Conservation (phyloP, 2,888 invertebrate species). For the Caenorhabditis becei region DNA sequence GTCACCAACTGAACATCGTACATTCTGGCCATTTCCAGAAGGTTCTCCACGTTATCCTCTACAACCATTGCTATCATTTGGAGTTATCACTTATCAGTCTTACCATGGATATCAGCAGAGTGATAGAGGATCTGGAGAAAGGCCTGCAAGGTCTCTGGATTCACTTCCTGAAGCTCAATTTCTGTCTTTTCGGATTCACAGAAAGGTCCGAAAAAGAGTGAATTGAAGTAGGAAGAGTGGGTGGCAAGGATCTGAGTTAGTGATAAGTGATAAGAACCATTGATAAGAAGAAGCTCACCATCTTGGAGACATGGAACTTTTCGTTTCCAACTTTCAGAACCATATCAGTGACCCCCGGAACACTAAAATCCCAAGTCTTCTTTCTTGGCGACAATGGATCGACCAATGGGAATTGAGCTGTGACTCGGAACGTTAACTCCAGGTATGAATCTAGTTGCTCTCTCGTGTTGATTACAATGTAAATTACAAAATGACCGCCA, state of each 20-base stretch:
- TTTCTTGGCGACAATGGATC: too few species aligned
- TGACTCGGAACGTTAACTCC: too few species aligned
- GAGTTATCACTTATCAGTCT: neutral
- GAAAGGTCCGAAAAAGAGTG: neutral
- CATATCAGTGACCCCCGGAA: too few species aligned
- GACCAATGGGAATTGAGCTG: too few species aligned
- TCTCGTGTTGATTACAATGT: too few species aligned
- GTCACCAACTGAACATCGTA: neutral
- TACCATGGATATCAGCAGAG: neutral
- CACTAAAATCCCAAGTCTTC: too few species aligned
- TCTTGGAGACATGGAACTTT: slow-evolving; percentile 4
- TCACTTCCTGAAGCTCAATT: slow-evolving; percentile 5
- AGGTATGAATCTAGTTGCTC: too few species aligned
- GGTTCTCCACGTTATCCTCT: neutral
- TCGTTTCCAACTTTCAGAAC: neutral
- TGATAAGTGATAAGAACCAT: neutral
- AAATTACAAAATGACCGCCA: too few species aligned
- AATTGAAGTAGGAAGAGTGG: neutral
- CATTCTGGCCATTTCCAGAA: slow-evolving; percentile 9
- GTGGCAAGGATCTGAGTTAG: neutral
- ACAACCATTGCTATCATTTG: too few species aligned
- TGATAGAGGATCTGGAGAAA: neutral
- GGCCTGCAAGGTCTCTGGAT: neutral
- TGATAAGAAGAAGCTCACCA: slow-evolving; percentile 6
- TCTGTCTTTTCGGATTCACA: neutral